Percentiles rank a stretch among this genome's conserved stretches.
Evolutionary conservation across 2,797 vertebrate species (phyloP).

Genomic region (Lagodon rhomboides): DNA sequence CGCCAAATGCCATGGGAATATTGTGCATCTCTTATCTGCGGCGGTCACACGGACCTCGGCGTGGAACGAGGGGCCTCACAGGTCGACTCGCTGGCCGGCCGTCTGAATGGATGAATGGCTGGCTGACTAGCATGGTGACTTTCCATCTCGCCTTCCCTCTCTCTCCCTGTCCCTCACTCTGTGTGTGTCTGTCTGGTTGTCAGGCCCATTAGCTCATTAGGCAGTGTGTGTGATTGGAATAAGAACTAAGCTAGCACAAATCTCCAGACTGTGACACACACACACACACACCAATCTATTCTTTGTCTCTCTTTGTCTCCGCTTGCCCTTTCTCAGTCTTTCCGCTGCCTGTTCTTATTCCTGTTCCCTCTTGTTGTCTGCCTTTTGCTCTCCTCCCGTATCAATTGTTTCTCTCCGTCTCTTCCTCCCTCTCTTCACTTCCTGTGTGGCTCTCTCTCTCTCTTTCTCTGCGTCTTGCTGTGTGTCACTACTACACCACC

Average conservation of each 20-base stretch:
- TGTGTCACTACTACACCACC: slow-evolving; percentile 23
- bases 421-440: slow-evolving; percentile 8
- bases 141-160: slow-evolving; percentile 62
- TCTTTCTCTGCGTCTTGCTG: slow-evolving; percentile 10
- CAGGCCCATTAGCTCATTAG: slow-evolving; percentile 83
- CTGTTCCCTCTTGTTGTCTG: slow-evolving; percentile 36
- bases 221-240: slow-evolving; percentile 80
- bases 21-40: slow-evolving; percentile 59
- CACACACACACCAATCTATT: slow-evolving; percentile 54
- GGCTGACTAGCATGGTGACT: slow-evolving; percentile 69
- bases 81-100: slow-evolving; percentile 62
- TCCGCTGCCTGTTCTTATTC: slow-evolving; percentile 50
- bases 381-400: slow-evolving; percentile 16
- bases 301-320: slow-evolving; percentile 64
- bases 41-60: slow-evolving; percentile 47
- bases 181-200: slow-evolving; percentile 79
- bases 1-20: slow-evolving; percentile 55
- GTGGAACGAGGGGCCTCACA: slow-evolving; percentile 60
- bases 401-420: slow-evolving; percentile 26
- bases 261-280: slow-evolving; percentile 68
- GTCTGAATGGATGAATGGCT: slow-evolving; percentile 64
- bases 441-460: slow-evolving; percentile 2
- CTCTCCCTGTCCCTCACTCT: slow-evolving; percentile 64
- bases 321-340: slow-evolving; percentile 69
- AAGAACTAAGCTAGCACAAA: slow-evolving; percentile 74